Conservation (phyloP, 2,113 vertebrate species). For the Lepisosteus osseus region DNA sequence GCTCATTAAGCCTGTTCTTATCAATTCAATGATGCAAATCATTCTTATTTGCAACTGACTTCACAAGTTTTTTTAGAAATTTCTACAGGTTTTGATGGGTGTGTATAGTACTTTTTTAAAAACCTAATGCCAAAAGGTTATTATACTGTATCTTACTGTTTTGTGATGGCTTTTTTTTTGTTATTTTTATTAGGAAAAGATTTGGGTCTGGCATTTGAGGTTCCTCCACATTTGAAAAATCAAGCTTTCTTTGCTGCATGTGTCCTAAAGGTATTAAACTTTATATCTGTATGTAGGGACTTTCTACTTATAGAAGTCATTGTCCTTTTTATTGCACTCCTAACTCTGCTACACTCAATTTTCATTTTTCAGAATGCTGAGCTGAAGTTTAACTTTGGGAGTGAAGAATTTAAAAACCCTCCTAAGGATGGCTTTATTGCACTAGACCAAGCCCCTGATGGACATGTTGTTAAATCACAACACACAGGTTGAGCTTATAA, state of each 20-base stretch:
- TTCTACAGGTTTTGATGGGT: no score
- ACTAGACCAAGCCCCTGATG: conserved; percentile 76
- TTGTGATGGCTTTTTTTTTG: background rate
- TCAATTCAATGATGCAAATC: no score
- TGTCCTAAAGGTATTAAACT: conserved; percentile 84
- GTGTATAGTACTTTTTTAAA: no score
- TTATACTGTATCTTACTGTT: no score
- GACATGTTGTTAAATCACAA: conserved; percentile 79
- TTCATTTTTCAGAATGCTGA: conserved; percentile 81
- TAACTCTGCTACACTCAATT: background rate
- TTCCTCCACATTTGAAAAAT: conserved; percentile 77
- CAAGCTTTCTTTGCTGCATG: conserved; percentile 90
- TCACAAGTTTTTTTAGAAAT: no score
- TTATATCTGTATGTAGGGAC: background rate
- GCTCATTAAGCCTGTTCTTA: no score
- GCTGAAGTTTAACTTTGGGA: conserved; percentile 94
- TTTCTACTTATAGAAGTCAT: background rate
- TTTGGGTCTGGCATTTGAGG: conserved; percentile 88
- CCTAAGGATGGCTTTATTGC: conserved; percentile 84
- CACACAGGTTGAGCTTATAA: conserved; percentile 72
- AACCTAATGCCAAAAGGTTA: no score
- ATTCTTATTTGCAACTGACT: no score
- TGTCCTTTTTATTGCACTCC: background rate
- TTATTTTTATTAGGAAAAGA: conserved; percentile 73
- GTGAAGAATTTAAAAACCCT: conserved; percentile 84